phyloP scores from a whole-genome alignment of 2,113 vertebrate species.

The Crocuta crocuta region DNA sequence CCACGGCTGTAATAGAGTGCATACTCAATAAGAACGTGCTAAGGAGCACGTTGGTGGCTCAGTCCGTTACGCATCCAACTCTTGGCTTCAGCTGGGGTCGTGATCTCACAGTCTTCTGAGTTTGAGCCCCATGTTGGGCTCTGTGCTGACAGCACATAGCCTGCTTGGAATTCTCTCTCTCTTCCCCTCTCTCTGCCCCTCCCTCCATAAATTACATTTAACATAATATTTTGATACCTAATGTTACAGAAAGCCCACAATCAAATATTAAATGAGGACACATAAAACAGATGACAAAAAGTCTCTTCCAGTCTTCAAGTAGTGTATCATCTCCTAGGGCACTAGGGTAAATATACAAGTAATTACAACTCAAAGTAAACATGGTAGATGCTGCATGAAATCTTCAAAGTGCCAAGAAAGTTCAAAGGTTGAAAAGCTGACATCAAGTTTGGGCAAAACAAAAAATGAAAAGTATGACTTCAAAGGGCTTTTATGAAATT shows the following conservation, averaged over 20 bases:
- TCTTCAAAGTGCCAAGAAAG: neutral
- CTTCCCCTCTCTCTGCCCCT: too few species aligned
- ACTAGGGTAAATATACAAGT: neutral
- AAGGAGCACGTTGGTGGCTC: too few species aligned
- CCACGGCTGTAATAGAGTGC: neutral
- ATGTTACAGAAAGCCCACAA: neutral
- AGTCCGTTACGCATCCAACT: too few species aligned
- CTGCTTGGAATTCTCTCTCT: too few species aligned
- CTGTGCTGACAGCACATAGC: too few species aligned
- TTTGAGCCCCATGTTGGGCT: too few species aligned
- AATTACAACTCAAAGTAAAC: slow-evolving; percentile 23
- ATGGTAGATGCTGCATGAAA: neutral
- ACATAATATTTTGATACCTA: neutral
- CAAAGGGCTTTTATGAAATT: neutral
- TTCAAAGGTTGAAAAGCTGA: slow-evolving; percentile 3
- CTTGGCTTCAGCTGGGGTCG: too few species aligned
- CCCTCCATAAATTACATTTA: neutral
- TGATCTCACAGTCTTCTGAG: too few species aligned
- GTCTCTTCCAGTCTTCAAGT: neutral
- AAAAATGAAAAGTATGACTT: neutral
- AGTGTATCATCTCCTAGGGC: neutral
- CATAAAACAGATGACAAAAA: neutral
- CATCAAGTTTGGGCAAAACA: neutral
- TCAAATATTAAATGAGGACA: neutral
- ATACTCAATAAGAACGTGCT: neutral